Evolutionary conservation across 2,888 invertebrate species (phyloP).

Genomic region (Perizoma flavofasciatum): DNA sequence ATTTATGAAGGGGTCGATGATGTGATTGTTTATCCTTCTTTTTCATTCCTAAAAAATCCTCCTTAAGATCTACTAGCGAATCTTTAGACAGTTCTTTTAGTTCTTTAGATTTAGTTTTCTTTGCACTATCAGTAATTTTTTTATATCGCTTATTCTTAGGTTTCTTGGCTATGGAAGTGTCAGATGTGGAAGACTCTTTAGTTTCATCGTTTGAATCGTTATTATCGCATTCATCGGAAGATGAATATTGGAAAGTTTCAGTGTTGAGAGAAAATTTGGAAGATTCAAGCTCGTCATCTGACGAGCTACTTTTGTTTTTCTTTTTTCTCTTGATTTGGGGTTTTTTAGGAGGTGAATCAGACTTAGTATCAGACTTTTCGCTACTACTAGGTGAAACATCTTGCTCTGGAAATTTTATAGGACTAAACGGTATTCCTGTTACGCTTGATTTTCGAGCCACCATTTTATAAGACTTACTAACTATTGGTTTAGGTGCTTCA

Average conservation of each 20-base stretch:
- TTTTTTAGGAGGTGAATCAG: constrained; percentile 54
- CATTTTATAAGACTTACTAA: constrained; percentile 81
- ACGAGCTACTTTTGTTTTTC: constrained; percentile 59
- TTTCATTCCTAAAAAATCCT: constrained; percentile 66
- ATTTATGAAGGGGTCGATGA: constrained; percentile 76
- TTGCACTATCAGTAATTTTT: constrained; percentile 66
- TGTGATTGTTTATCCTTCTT: constrained; percentile 52
- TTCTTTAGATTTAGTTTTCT: constrained; percentile 71
- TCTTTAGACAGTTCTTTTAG: constrained; percentile 76
- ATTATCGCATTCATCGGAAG: constrained; percentile 74
- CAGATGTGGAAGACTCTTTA: constrained; percentile 74
- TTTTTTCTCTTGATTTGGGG: constrained; percentile 57
- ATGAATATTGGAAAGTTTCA: constrained; percentile 64
- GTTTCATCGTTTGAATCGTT: constrained; percentile 76
- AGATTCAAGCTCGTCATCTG: constrained; percentile 73
- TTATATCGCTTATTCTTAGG: constrained; percentile 73
- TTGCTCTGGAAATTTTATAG: constrained; percentile 71
- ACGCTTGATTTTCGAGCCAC: constrained; percentile 80
- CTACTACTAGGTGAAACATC: constrained; percentile 52
- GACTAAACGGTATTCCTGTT: constrained; percentile 79
- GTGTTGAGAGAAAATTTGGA: constrained; percentile 74
- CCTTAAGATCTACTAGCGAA: constrained; percentile 73
- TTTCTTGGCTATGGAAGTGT: constrained; percentile 65
- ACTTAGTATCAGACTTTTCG: constrained; percentile 47
- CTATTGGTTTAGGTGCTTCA: constrained; percentile 70